These are phyloP conservation scores for Pachyrhynchus sulphureomaculatus DNA, from an alignment of 1,140 invertebrate species.

Conservation along the genomic window DNA sequence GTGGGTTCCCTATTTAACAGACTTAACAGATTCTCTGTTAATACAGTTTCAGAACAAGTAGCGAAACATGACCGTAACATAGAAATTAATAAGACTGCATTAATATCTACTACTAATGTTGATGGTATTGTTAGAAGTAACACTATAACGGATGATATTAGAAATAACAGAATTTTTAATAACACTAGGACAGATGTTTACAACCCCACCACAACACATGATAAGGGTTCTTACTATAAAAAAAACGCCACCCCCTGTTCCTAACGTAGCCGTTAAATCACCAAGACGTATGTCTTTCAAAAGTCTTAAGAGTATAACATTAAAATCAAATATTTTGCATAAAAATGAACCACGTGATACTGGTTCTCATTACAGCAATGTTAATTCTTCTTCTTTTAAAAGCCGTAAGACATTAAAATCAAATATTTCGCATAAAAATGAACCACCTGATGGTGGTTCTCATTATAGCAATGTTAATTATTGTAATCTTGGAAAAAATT, in stretches of 20 bases:
- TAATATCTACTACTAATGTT: slow-evolving; percentile 72
- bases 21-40: slow-evolving; percentile 32
- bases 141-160: slow-evolving; percentile 30
- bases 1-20: slow-evolving; percentile 35
- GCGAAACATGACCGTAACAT: slow-evolving; percentile 35
- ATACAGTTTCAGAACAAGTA: slow-evolving; percentile 24
- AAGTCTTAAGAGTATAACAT: slow-evolving; percentile 54
- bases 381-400: slow-evolving; percentile 39
- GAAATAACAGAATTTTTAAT: slow-evolving; percentile 4
- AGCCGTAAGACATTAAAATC: slow-evolving; percentile 54
- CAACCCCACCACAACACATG: not conserved
- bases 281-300: slow-evolving; percentile 43
- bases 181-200: not conserved
- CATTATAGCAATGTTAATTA: slow-evolving; percentile 23
- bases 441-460: not conserved
- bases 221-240: not conserved
- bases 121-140: slow-evolving; percentile 58
- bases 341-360: too few relatives aligned
- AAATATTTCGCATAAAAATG: slow-evolving; percentile 11
- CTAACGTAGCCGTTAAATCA: not conserved
- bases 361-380: slow-evolving; percentile 14
- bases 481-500: slow-evolving; percentile 37
- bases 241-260: not conserved
- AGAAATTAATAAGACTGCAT: slow-evolving; percentile 64
- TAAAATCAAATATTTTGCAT: slow-evolving; percentile 44